Base-by-base conservation (phyloP, 1,140 invertebrate genomes). In the Anastatus disparis region DNA sequence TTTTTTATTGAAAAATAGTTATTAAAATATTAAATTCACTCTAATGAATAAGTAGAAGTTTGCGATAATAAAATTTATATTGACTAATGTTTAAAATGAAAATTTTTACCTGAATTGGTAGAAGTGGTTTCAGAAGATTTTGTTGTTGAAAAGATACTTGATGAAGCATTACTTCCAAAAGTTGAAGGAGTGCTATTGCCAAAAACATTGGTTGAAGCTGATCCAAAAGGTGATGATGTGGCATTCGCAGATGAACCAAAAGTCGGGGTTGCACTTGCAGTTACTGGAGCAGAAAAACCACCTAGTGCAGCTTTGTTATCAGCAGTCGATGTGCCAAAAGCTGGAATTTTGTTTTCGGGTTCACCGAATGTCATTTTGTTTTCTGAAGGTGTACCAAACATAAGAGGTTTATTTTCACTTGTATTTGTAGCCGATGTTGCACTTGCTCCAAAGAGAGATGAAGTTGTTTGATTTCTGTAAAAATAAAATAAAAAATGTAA, bases 311-410 rank as follows among this genome's bases (percentile, higher is more conserved):
- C 4, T 35, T 35, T 35, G 31, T 35, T 35, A 4, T 35, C 31
- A 6, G 31, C 10, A 10, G 4, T 35, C n/a, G n/a, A n/a, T 35
- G 31, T 35, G 10, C 67, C 67, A 29, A 75, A 75, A 1, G 24
- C 17, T 26, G 70, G 24, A 35, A 27, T 31, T 42, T 70, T 75
- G 31, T 35, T 74, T 46, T 78, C 76, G 3, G 70, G 9, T 4
- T 52, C 29, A 15, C 74, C 71, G n/a, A n/a, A n/a, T 13, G 63
- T 3, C 24, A 24, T 29, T 46, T 70, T 75, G 29, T 31, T 74
- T 44, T 78, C 76, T n/a, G n/a, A n/a, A 2, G 70, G 10, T 3
- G 56, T 26, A n/a, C 74, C 72, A 44, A 82, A 81, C 17, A 77
- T 64, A 7, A 72, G 17, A 22, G 72, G 17, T 62, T 82, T 81